A percentile compares a stretch with the other conserved stretches of the same genome.
These are phyloP conservation scores for Gallinago stenura DNA, from an alignment of 2,797 vertebrate genomes.

Conservation along the genomic window DNA sequence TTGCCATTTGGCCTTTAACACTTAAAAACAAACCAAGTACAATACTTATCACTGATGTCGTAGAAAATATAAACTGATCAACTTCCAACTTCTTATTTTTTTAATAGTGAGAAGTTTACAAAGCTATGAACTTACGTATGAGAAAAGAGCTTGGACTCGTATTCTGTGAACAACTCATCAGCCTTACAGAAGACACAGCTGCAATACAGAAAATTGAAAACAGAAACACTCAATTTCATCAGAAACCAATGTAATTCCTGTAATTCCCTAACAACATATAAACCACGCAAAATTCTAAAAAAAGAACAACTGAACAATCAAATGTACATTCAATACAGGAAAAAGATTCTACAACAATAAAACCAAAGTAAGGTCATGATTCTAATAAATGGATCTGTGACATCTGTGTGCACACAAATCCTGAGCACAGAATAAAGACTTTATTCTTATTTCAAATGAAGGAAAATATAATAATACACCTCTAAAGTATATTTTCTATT, in stretches of 20 bases:
- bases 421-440: background rate
- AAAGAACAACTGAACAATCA: background rate
- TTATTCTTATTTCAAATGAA: conserved; percentile 8
- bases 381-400: background rate
- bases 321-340: background rate
- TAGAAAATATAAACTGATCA: background rate
- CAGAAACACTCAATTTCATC: conserved; percentile 25
- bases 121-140: conserved; percentile 90
- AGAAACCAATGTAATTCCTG: background rate
- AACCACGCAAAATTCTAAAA: background rate
- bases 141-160: conserved; percentile 97
- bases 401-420: background rate
- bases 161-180: conserved; percentile 96
- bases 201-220: conserved; percentile 67
- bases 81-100: background rate
- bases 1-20: conserved; percentile 95
- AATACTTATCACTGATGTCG: background rate
- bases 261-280: background rate
- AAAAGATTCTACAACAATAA: background rate
- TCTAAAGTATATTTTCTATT: background rate
- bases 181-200: conserved; percentile 99
- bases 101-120: background rate
- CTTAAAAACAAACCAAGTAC: conserved; percentile 73
- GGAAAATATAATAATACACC: background rate
- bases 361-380: background rate